These are phyloP conservation scores for Parapsyche elsis DNA, from an alignment of 1,140 invertebrate genomes.

Conservation along the genomic window DNA sequence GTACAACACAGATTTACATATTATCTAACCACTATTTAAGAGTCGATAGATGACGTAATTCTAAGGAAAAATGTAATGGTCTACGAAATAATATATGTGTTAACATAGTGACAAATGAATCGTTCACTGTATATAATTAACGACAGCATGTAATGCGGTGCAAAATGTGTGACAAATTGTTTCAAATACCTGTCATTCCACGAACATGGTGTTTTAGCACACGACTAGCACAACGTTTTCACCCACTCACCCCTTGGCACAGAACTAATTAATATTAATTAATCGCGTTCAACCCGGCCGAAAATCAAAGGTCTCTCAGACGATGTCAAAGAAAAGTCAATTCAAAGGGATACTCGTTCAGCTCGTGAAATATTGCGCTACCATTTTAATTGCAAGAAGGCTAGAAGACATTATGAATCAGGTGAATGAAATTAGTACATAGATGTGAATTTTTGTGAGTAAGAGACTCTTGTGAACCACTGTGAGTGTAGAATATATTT, in stretches of 20 bases:
- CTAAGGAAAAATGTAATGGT: no score
- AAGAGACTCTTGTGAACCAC: no score
- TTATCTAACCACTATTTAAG: no score
- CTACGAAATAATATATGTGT: not conserved
- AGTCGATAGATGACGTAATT: no score
- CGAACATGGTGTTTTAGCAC: not conserved
- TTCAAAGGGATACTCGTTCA: no score
- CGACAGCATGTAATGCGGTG: slow-evolving; percentile 14
- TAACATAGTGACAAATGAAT: slow-evolving; percentile 15
- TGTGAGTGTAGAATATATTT: no score
- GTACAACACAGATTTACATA: no score
- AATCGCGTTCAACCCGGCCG: not conserved
- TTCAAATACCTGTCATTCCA: slow-evolving; percentile 18
- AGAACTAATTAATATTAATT: not conserved
- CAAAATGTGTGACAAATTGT: slow-evolving; percentile 25
- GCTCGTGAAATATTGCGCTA: no score
- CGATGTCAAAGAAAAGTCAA: not conserved
- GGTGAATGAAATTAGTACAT: no score
- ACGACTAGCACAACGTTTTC: not conserved
- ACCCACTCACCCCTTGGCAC: not conserved
- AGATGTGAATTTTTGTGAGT: no score
- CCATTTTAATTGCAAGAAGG: no score
- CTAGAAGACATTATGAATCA: no score
- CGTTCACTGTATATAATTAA: slow-evolving; percentile 14
- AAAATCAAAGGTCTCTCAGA: not conserved